Base-by-base conservation (phyloP, 1,140 invertebrate genomes). In the Drosophila triauraria region DNA sequence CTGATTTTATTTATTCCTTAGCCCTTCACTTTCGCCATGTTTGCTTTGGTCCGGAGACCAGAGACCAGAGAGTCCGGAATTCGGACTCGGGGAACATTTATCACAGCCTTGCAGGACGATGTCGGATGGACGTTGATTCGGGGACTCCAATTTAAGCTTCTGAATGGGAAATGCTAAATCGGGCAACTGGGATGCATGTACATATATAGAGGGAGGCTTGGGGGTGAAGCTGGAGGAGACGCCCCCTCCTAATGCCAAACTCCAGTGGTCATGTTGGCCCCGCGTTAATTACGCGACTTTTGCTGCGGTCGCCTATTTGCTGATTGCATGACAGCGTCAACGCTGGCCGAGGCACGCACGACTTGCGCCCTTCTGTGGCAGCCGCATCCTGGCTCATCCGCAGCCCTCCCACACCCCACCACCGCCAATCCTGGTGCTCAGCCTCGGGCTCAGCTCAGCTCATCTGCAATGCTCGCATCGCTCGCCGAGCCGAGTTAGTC, bases 201-300 rank as follows among this genome's bases (percentile, higher is more conserved):
- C 25, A 13, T 38, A 27, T 15, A 38, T 38, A n/a, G 17, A 1
- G 13, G 5, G 7, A 2, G 25, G 10, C 0, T 7, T 5, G 57
- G 2, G 30, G 10, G 4, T 12, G 38, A 12, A 23, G 17, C 12
- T 5, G 27, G 12, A 30, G 32, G 40, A 8, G 27, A 0, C 35
- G 12, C 25, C 25, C n/a, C 25, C 44, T 35, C 23, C 43, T 17
- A 46, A 62, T 68, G 42, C 48, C 59, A 30, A 38, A 40, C 50
- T 50, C 38, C 65, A 53, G 53, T 42, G 51, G 71, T 48, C 65
- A 75, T 75, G 58, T 58, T 54, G 63, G 62, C 63, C 64, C 67
- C 75, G 83, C 80, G 83, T 86, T 86, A 86, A 86, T 86, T 86
- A 87, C 83, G 83, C 83, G 83, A 86, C 83, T 86, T 86, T 86